Base-by-base conservation (phyloP, 2,888 invertebrate species). In the Diogma glabrata region DNA sequence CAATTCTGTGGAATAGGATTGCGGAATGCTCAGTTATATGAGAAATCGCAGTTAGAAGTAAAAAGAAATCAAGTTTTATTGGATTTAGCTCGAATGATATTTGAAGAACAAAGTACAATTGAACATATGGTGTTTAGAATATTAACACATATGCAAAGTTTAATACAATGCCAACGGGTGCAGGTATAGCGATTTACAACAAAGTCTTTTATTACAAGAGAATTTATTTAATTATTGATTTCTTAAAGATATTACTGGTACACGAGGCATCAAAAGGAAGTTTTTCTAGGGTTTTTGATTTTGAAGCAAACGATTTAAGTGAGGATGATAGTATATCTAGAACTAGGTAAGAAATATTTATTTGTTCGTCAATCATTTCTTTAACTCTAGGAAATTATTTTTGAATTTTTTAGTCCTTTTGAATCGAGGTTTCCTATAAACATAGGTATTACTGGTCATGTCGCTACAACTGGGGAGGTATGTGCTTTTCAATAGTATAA, bases 1-100 rank as follows among this genome's bases (percentile, higher is more conserved):
- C 93, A 93, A 70, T 95, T 95, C 72, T 95, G 95, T 72, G 94
- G 94, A 55, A 95, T 95, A 60, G 94, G 94, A 3, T 76, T 95
- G 51, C 81, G 91, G 55, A 95, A 95, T 70, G 94, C 95, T n/a
- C 93, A 93, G 69, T 78, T 95, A 33, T 95, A 93, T 69, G 93
- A 95, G 72, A 82, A 90, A 68, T 93, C 93, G 56, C 92, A 93
- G 70, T 73, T 93, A 65, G 95, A 95, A 75, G 91, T 93, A 60
- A 93, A 91, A 72, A 77, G 94, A 61, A 95, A 95, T 72, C 93
- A 94, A 77, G 89, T 95, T 57, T 76, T 95, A 52, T 75, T 95
- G 59, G 92, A 92, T 71, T 75, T 95, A 66, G 94, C 94, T n/a
- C 77, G 92, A 61, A 93, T 94, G 85, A 90, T 95, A 62, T 95